Conservation (phyloP, 2,888 invertebrate species). For the Eristalinus aeneus region DNA sequence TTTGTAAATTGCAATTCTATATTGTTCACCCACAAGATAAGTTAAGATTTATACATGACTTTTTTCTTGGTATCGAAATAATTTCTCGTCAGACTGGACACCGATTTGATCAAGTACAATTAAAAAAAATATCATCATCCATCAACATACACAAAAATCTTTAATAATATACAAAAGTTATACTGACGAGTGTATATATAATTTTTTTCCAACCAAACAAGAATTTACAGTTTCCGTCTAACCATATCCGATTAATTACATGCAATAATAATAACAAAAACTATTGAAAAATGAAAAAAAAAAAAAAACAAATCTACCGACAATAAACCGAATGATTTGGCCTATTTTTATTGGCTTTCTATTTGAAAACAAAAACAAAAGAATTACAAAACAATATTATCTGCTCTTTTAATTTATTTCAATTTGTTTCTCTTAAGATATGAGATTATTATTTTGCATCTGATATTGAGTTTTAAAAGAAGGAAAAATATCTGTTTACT, state of each 20-base stretch:
- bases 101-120: conserved; percentile 31
- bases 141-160: conserved; percentile 8
- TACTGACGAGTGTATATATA: conserved; percentile 80
- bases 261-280: conserved; percentile 55
- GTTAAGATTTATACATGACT: background rate
- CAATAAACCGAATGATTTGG: conserved; percentile 72
- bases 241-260: conserved; percentile 36
- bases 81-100: conserved; percentile 54
- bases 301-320: background rate
- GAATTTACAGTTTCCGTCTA: conserved; percentile 32
- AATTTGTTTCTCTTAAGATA: conserved; percentile 23
- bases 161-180: conserved; percentile 21
- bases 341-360: conserved; percentile 71
- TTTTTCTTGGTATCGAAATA: conserved; percentile 20
- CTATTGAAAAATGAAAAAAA: conserved; percentile 8
- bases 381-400: background rate
- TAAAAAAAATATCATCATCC: background rate
- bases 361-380: background rate
- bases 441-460: conserved; percentile 64
- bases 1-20: conserved; percentile 39
- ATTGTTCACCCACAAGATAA: conserved; percentile 30
- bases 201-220: conserved; percentile 76
- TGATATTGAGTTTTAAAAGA: conserved; percentile 34
- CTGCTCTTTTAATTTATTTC: conserved; percentile 14
- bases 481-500: conserved; percentile 29